Evolutionary conservation across 2,888 invertebrate species (phyloP), one percentile per base, ranked within the genome.

Genomic region (Eucera pruinosa): DNA sequence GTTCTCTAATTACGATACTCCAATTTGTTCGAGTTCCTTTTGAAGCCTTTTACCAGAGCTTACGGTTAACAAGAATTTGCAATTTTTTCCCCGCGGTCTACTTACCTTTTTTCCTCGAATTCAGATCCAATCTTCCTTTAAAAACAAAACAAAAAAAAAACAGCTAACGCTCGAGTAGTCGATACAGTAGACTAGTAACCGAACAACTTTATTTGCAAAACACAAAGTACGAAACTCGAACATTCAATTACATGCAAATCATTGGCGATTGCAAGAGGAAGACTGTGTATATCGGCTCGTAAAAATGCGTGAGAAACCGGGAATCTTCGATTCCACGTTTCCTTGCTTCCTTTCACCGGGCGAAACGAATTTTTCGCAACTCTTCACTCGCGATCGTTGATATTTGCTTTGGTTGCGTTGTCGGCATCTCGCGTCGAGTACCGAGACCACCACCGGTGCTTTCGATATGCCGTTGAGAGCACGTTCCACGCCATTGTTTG

Each of bases 401-500:
- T 60, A 47, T 80, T 80, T 61, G 57, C 43, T 36, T 54, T 33
- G 60, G 39, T 69, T 50, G 64, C 65, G 58, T 48, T 55, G 48
- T 33, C 36, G 60, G 52, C 41, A 25, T 68, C 36, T 20, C 41
- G 30, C 55, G 65, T 55, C 60, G 62, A 73, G 47, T 27, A 27
- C 25, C 50, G 58, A 30, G 69, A 78, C 64, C 66, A 80, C 71
- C 80, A 60, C 33, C 71, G 60, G 58, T 54, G 57, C 55, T 67
- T 81, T 79, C 81, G 82, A 81, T 79, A 68, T 48, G 72, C 52
- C 57, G 72, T 58, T 76, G 48, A 6, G 76, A 71, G 72, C 80
- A 65, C 76, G 78, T 85, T 83, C 79, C 78, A 71, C 71, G 66
- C 81, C 47, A 85, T 84, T 85, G 84, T 84, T 81, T 67, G 72